These are phyloP conservation scores for Paraescarpia echinospica DNA, from an alignment of 1,140 invertebrate genomes.

Conservation along the genomic window DNA sequence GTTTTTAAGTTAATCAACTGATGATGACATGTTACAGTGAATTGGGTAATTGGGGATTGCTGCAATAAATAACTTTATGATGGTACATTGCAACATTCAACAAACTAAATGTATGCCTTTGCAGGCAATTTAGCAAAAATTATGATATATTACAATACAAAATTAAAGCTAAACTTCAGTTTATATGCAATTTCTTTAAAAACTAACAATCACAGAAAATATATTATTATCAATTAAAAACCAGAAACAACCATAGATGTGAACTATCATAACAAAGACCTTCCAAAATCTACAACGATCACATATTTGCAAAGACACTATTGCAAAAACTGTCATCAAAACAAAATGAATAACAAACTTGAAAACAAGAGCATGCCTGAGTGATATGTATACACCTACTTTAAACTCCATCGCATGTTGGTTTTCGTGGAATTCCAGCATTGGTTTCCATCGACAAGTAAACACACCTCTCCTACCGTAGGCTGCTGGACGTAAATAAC, in stretches of 20 bases:
- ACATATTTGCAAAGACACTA: background rate
- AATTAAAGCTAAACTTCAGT: no score
- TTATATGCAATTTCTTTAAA: no score
- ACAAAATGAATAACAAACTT: background rate
- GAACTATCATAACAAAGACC: background rate
- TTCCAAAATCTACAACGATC: background rate
- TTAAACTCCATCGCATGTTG: background rate
- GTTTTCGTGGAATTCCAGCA: background rate
- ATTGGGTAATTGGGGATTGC: no score
- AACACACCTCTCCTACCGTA: background rate
- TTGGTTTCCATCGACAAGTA: background rate
- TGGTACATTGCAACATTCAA: no score
- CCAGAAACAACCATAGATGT: background rate
- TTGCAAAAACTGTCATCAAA: background rate
- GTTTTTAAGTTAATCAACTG: no score
- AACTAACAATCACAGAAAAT: background rate
- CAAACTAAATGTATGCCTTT: no score
- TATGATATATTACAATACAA: no score
- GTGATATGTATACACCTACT: background rate
- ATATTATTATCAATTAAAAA: background rate
- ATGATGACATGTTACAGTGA: no score
- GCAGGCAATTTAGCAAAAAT: no score
- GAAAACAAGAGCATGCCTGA: background rate
- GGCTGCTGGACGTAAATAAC: background rate
- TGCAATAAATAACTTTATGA: no score